These are phyloP conservation scores for Gortyna flavago DNA, from an alignment of 2,888 invertebrate species.

Conservation along the genomic window DNA sequence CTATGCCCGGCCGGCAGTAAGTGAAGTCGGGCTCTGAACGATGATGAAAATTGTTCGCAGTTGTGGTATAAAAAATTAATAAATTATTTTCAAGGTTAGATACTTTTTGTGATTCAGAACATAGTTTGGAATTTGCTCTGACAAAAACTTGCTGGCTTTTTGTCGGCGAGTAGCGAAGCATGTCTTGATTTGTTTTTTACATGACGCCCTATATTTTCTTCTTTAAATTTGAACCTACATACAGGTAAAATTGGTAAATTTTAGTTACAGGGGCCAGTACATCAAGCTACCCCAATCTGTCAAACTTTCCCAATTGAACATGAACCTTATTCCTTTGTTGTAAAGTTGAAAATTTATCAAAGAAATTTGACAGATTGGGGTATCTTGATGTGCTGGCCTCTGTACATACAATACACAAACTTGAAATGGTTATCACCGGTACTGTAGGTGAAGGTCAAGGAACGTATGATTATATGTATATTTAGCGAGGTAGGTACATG, in stretches of 20 bases:
- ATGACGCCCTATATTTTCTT: neutral
- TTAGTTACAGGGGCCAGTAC: no score
- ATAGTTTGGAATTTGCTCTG: neutral
- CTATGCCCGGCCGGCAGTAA: neutral
- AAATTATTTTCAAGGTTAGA: neutral
- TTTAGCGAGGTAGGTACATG: neutral
- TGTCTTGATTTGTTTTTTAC: neutral
- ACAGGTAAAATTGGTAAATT: no score
- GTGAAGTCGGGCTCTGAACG: neutral
- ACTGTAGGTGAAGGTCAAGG: conserved; percentile 15
- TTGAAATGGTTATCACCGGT: conserved; percentile 4
- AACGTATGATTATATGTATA: neutral
- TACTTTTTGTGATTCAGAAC: conserved; percentile 25
- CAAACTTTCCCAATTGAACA: no score
- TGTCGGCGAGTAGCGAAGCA: neutral
- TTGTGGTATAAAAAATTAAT: neutral
- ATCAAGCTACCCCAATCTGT: no score
- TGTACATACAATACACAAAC: conserved; percentile 1
- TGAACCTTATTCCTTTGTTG: no score
- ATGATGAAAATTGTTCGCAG: neutral
- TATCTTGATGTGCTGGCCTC: no score
- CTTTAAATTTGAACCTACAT: neutral
- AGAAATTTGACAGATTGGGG: no score
- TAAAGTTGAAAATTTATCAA: no score
- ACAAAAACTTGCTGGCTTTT: neutral